These are phyloP conservation scores for Eurystomus gularis DNA, from an alignment of 2,113 vertebrate genomes.

Conservation along the genomic window DNA sequence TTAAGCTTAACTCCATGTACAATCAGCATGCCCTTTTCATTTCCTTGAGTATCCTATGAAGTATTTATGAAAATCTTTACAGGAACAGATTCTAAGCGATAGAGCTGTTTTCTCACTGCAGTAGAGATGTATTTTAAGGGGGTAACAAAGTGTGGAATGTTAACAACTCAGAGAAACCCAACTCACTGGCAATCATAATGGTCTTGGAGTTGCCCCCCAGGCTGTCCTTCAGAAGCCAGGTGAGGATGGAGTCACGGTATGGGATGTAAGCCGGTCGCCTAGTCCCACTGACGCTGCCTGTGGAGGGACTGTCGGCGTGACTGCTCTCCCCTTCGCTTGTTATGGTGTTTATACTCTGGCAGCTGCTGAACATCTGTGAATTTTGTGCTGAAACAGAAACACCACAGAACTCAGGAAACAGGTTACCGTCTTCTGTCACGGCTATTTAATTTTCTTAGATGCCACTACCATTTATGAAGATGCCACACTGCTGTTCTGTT, in stretches of 20 bases:
- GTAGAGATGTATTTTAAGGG: background rate
- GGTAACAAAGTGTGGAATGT: background rate
- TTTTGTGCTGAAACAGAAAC: conserved; percentile 86
- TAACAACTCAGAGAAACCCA: background rate
- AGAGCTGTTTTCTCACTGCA: background rate
- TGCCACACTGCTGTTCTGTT: background rate
- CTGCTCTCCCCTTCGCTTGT: conserved; percentile 83
- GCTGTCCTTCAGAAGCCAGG: conserved; percentile 97
- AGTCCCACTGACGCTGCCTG: conserved; percentile 7
- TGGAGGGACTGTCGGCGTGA: conserved; percentile 69
- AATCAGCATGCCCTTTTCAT: background rate
- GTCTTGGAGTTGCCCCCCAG: conserved; percentile 97
- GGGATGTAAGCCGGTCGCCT: conserved; percentile 89
- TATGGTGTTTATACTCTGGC: conserved; percentile 89
- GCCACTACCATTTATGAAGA: background rate
- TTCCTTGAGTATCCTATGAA: background rate
- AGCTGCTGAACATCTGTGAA: conserved; percentile 92
- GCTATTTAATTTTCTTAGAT: background rate
- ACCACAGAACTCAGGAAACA: background rate
- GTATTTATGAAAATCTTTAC: background rate
- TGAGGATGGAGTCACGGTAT: conserved; percentile 95
- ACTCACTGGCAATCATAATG: conserved; percentile 97
- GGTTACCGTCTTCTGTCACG: background rate
- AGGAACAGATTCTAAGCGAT: background rate
- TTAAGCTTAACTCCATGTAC: background rate